Evolutionary conservation across 2,797 vertebrate genomes (phyloP).

Genomic region (Psittacula echo): DNA sequence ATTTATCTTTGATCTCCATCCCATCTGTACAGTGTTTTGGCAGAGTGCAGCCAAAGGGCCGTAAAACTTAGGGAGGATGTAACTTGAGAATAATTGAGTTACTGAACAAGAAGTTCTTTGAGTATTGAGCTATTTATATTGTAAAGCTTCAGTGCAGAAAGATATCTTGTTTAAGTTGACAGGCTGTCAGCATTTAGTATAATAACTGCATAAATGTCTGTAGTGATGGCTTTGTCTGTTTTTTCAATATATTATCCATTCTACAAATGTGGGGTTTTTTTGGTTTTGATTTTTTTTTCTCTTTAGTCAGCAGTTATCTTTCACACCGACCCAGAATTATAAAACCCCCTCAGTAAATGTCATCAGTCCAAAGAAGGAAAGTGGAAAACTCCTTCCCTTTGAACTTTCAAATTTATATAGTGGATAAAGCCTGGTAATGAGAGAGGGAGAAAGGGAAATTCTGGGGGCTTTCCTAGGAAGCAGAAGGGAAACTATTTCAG

Average conservation of each 20-base stretch:
- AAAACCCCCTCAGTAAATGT: conserved; percentile 29
- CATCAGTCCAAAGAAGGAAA: background rate
- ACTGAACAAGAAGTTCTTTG: background rate
- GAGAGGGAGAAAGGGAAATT: conserved; percentile 29
- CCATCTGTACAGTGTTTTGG: background rate
- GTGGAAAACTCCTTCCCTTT: conserved; percentile 11
- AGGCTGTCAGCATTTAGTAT: background rate
- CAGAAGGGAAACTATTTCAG: conserved; percentile 46
- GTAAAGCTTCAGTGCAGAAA: background rate
- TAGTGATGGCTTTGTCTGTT: background rate
- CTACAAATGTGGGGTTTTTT: background rate
- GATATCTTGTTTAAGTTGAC: background rate
- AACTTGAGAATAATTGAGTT: background rate
- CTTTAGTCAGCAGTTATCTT: background rate
- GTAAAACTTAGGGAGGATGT: background rate
- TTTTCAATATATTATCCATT: background rate
- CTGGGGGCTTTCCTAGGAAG: conserved; percentile 68
- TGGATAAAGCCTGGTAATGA: background rate
- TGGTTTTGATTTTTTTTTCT: background rate
- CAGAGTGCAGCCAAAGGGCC: background rate
- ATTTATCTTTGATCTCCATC: background rate
- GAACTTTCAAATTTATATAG: background rate
- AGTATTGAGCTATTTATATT: background rate
- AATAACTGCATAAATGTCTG: background rate
- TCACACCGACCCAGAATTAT: background rate